Conservation (phyloP, 2,888 invertebrate genomes). For the Mythimna lalbum region DNA sequence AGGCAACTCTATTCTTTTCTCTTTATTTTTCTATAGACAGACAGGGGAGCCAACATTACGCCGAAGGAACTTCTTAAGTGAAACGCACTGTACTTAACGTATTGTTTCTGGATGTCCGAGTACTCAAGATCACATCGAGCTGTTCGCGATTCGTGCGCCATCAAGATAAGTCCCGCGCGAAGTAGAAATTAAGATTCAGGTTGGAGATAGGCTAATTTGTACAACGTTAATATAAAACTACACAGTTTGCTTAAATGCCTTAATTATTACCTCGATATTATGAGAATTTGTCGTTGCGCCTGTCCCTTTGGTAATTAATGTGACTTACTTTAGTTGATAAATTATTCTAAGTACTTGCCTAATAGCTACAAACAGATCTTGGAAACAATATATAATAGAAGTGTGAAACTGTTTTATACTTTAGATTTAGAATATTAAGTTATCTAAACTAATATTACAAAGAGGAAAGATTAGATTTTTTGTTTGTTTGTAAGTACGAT, state of each 20-base stretch:
- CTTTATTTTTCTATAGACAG: too few relatives aligned
- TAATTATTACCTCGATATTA: conserved; percentile 50
- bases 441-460: too few relatives aligned
- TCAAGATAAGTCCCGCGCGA: conserved; percentile 61
- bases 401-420: background rate
- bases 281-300: conserved; percentile 22
- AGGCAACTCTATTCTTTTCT: too few relatives aligned
- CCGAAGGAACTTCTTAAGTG: too few relatives aligned
- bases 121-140: conserved; percentile 43
- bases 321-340: conserved; percentile 10
- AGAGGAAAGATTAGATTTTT: too few relatives aligned
- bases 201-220: conserved; percentile 60
- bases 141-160: conserved; percentile 51
- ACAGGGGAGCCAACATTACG: too few relatives aligned
- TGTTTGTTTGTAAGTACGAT: too few relatives aligned
- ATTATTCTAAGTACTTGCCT: conserved; percentile 11
- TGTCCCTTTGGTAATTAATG: conserved; percentile 32
- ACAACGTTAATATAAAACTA: conserved; percentile 59
- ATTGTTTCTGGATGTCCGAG: conserved; percentile 43
- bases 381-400: background rate
- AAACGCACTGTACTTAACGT: too few relatives aligned
- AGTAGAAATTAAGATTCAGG: conserved; percentile 63
- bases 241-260: conserved; percentile 55
- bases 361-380: conserved; percentile 6
- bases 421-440: background rate